These are phyloP conservation scores for Glaucopsyche alexis DNA, from an alignment of 2,888 invertebrate genomes.

Conservation along the genomic window DNA sequence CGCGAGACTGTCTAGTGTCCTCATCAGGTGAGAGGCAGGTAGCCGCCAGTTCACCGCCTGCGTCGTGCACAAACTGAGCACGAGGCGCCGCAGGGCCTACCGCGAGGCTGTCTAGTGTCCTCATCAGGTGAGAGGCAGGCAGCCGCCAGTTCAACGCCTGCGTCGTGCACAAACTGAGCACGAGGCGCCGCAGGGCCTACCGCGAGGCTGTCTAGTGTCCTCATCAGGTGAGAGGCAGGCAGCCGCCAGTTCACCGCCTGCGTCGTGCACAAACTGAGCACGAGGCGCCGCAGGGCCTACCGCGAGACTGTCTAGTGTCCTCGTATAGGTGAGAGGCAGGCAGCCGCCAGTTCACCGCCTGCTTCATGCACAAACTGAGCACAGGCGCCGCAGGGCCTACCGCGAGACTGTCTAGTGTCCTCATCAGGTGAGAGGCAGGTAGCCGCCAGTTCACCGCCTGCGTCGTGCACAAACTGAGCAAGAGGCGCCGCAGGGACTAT, in stretches of 20 bases:
- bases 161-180: slow-evolving; percentile 46
- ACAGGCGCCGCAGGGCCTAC: slow-evolving; percentile 33
- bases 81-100: slow-evolving; percentile 31
- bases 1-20: neutral
- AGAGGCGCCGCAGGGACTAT: slow-evolving; percentile 31
- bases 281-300: slow-evolving; percentile 31
- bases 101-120: neutral
- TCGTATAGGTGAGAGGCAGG: too few species aligned
- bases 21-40: neutral
- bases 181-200: slow-evolving; percentile 31
- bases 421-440: neutral
- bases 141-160: slow-evolving; percentile 41
- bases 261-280: slow-evolving; percentile 46
- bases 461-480: slow-evolving; percentile 46
- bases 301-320: neutral
- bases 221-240: neutral
- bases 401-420: neutral
- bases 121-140: too few species aligned
- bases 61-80: slow-evolving; percentile 46
- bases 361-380: slow-evolving; percentile 47
- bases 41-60: slow-evolving; percentile 47
- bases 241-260: slow-evolving; percentile 47
- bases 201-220: neutral
- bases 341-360: slow-evolving; percentile 39
- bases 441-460: slow-evolving; percentile 47